Base-by-base conservation (phyloP, 2,797 vertebrate species). In the Spinibarbus caldwelli region DNA sequence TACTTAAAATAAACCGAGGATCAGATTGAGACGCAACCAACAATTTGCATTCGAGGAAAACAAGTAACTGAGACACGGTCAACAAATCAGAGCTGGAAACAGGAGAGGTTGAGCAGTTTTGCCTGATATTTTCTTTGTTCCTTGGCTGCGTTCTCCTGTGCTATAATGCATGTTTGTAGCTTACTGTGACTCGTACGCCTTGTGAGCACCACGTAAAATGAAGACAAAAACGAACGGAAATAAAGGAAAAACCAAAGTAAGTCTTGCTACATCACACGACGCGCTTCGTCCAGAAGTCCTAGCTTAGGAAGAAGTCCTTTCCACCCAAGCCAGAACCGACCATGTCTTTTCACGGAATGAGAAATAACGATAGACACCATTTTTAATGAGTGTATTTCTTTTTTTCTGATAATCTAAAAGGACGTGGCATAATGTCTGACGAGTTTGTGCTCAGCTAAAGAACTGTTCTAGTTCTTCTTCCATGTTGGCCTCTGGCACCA, bases 401-500 rank as follows among this genome's bases (percentile, higher is more conserved):
- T 85, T 91, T 89, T 90, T 66, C 87, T 91, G 90, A 92, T 94
- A 89, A 82, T 88, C 87, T 88, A 87, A 87, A 88, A 85, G 36
- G 83, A 86, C 80, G 87, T 92, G 94, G 95, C 94, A 94, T 93
- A 93, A 85, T 38, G 76, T 88, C 78, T 83, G 91, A 92, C 8
- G 66, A 80, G 89, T 91, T 78, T 54, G 73, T 94, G 94, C 93
- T 99, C 97, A 99, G 95, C 98, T 98, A 94, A 99, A 99, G 95
- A 99, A 98, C 89, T 97, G 97, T 95, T 99, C 97, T 94, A 97
- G 95, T 92, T 98, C 97, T 92, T 99, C 97, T 86, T 99, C 97
- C 97, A 99, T 98, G 94, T 96, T 98, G 94, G 98, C 97, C 87
- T 99, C 98, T 78, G 98, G 98, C 94, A 99, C 98, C 95, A 95